Conservation (phyloP, 2,888 invertebrate species). For the Sceliomorpha sp. region DNA sequence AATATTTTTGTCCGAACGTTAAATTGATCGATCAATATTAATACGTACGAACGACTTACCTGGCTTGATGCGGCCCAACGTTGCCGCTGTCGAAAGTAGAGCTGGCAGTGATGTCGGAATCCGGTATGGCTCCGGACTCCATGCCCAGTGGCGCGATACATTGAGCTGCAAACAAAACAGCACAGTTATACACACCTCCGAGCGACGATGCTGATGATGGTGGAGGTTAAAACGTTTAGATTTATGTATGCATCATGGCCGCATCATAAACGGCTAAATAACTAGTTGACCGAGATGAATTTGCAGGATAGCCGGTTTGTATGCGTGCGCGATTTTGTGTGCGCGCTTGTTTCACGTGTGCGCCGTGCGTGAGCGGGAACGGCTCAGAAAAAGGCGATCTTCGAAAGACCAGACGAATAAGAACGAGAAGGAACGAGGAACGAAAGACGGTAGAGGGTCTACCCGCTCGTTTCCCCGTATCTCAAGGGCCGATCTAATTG, state of each 20-base stretch:
- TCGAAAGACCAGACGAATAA: slow-evolving; percentile 24
- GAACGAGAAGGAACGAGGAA: slow-evolving; percentile 33
- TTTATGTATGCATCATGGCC: slow-evolving; percentile 63
- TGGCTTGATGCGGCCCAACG: slow-evolving; percentile 85
- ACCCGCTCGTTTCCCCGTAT: slow-evolving; percentile 57
- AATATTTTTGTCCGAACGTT: too few relatives aligned
- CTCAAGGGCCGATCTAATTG: slow-evolving; percentile 68
- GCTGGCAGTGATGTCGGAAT: slow-evolving; percentile 84
- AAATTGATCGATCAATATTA: too few relatives aligned
- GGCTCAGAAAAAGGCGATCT: slow-evolving; percentile 20
- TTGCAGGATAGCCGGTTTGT: slow-evolving; percentile 66
- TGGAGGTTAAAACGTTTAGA: slow-evolving; percentile 58
- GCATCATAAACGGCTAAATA: slow-evolving; percentile 75
- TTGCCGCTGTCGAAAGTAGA: slow-evolving; percentile 85
- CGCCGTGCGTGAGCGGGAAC: slow-evolving; percentile 46
- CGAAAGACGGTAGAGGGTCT: slow-evolving; percentile 23
- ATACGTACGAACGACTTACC: slow-evolving; percentile 80
- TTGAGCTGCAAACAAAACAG: slow-evolving; percentile 80
- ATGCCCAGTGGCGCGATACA: slow-evolving; percentile 84
- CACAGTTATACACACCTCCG: slow-evolving; percentile 51
- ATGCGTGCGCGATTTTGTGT: slow-evolving; percentile 27
- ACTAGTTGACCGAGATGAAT: slow-evolving; percentile 72
- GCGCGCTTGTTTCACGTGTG: slow-evolving; percentile 38
- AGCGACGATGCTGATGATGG: slow-evolving; percentile 50
- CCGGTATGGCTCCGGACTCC: slow-evolving; percentile 84